Base-by-base conservation (phyloP, 92 coral and sea anemone species). In the Palythoa grandiflora region DNA sequence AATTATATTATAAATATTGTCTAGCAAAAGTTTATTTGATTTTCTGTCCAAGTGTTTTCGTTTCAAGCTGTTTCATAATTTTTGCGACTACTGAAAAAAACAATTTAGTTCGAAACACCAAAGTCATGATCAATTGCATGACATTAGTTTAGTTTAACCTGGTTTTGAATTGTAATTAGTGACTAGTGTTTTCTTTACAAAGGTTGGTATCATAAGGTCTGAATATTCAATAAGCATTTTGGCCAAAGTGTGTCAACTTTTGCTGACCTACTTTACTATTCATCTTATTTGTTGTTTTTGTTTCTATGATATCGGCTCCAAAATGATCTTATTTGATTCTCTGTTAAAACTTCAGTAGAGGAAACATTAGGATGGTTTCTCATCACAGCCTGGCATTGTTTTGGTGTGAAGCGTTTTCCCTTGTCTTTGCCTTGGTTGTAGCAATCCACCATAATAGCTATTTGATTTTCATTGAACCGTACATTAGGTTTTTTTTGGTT, bases 351-450 rank as follows among this genome's bases (percentile, higher is more conserved):
- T 37, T 72, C 77, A 72, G 51, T 9, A 37, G 77, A 15, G 20
- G 51, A 37, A 6, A 72, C 10, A 38, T 8, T 11, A 1, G 77
- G 54, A 72, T 72, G 77, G 10, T 72, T 72, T 38, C n/a, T 72
- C 77, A 72, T 72, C 51, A 37, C 77, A 37, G 77, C 51, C 70
- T 61, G 70, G 10, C 16, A 70, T 21, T 70, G 74, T 70, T 70
- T 70, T 21, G 74, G 44, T 70, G 74, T 70, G 74, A 70, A 70
- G 74, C 74, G 44, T 77, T 74, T 74, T 28, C 55, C 78, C 55
- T 74, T 74, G 21, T 74, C 78, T 74, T 74, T 74, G 55, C 78
- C 78, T 74, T 74, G 78, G 54, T 74, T 39, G 54, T 74, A 74
- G 11, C 78, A 40, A 48, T 74, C 78, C 28, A 74, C 78, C 78